Conservation (phyloP, 1,140 invertebrate species). For the Bombus sibiricus region DNA sequence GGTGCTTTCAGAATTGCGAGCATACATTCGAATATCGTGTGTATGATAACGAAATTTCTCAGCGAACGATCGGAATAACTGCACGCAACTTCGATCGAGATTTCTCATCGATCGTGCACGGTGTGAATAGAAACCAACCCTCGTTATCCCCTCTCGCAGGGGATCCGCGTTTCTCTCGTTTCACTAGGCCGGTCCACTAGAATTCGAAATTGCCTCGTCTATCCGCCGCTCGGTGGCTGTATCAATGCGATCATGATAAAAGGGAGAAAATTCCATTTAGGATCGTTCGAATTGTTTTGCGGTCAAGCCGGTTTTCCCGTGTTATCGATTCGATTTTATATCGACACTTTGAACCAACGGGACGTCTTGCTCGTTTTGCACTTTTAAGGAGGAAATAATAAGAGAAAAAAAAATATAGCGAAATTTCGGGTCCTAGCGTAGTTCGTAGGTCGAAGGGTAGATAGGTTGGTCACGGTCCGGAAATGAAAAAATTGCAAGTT, state of each 20-base stretch:
- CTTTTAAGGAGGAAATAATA: no score
- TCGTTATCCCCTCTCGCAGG: background rate
- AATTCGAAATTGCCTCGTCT: slow-evolving; percentile 47
- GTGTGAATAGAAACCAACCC: slow-evolving; percentile 7
- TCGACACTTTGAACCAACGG: background rate
- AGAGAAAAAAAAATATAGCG: background rate
- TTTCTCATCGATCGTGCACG: slow-evolving; percentile 60
- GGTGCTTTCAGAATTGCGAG: slow-evolving; percentile 69
- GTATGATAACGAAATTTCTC: slow-evolving; percentile 64
- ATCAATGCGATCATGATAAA: slow-evolving; percentile 40
- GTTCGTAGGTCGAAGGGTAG: background rate
- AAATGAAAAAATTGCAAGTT: slow-evolving; percentile 14
- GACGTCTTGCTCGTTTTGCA: background rate
- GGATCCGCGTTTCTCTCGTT: slow-evolving; percentile 49
- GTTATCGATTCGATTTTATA: background rate
- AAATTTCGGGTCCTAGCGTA: no score
- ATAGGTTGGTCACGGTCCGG: background rate
- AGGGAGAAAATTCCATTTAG: slow-evolving; percentile 42
- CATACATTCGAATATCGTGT: slow-evolving; percentile 60
- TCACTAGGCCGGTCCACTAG: slow-evolving; percentile 28
- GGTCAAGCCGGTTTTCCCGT: background rate
- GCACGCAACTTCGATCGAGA: slow-evolving; percentile 32
- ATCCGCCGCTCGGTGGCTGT: slow-evolving; percentile 8
- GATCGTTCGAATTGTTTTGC: slow-evolving; percentile 40
- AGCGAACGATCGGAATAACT: slow-evolving; percentile 59